Base-by-base conservation (phyloP, 1,140 invertebrate species). In the Papilio xuthus region DNA sequence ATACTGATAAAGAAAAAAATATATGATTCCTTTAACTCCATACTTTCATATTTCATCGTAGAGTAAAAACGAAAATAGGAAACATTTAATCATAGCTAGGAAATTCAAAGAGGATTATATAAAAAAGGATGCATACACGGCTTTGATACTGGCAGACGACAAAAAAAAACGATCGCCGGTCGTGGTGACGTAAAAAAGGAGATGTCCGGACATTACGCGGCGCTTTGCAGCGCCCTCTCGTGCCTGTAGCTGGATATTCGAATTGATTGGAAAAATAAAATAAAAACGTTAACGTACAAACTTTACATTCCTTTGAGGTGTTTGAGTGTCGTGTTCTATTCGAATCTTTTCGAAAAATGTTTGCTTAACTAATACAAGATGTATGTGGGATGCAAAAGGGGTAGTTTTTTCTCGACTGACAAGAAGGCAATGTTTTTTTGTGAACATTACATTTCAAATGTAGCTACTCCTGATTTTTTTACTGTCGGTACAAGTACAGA, bases 141-240 rank as follows among this genome's bases (percentile, higher is more conserved):
- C 56, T 81, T 74, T 37, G 81, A 84, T 78, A 75, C 80, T 80
- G 82, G 87, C 87, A 89, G 85, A 63, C 85, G 83, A 84, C 84
- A 84, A 86, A 87, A 89, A 88, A 80, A 81, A 23, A 86, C 72
- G 26, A 63, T 26, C 70, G 71, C 42, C 42, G 42, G n/a, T 12
- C 37, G 71, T 23, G 71, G 20, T 73, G 71, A 73, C 42, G 71
- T 67, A 81, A 80, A 74, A 78, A 78, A 80, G 79, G 70, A 80
- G 56, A 78, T 28, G 84, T 84, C 86, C 88, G 88, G 88, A 89
- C 88, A 91, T 89, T 88, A 88, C 84, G 50, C 80, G 84, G 71
- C 80, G 77, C 81, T 87, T 89, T 87, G 85, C 86, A 88, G 88
- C 85, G 82, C 71, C 50, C 83, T 82, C 83, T 84, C 67, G 84